Percentiles rank a stretch among this genome's conserved stretches.
phyloP scores from a whole-genome alignment of 2,113 vertebrate species.

The Orycteropus afer region DNA sequence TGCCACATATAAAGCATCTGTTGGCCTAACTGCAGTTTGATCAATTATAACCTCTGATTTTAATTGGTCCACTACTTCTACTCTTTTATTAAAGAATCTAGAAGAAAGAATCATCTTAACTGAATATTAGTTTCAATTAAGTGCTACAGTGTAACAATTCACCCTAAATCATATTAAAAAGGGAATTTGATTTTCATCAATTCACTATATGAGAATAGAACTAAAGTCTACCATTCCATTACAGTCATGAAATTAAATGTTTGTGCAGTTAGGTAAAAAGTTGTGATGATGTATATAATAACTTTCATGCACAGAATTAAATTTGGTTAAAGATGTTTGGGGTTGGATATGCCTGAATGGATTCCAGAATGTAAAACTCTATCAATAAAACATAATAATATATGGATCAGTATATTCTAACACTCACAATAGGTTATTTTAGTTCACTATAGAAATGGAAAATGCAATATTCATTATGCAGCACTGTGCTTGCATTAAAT shows the following conservation, averaged over 20 bases:
- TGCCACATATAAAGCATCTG: conserved; percentile 51
- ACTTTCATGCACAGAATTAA: conserved; percentile 51
- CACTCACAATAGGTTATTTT: conserved; percentile 62
- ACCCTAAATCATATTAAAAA: conserved; percentile 63
- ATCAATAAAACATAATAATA: conserved; percentile 64
- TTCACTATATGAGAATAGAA: conserved; percentile 51
- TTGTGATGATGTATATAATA: conserved; percentile 71
- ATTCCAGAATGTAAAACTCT: conserved; percentile 51
- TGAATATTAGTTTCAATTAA: conserved; percentile 82
- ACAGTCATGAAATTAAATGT: conserved; percentile 70
- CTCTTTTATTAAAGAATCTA: conserved; percentile 59
- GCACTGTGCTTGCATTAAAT: conserved; percentile 58
- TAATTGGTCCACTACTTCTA: conserved; percentile 76
- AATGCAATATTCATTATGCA: conserved; percentile 61
- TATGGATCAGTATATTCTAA: conserved; percentile 68
- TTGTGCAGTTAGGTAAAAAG: conserved; percentile 51
- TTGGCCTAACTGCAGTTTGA: conserved; percentile 66
- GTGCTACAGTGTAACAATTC: conserved; percentile 52
- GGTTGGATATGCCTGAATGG: conserved; percentile 53
- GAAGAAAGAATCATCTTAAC: conserved; percentile 43
- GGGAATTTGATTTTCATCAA: conserved; percentile 54
- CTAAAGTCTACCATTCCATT: conserved; percentile 57
- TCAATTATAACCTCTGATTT: conserved; percentile 75
- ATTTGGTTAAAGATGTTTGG: conserved; percentile 63
- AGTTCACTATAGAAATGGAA: conserved; percentile 74